Evolutionary conservation across 2,113 vertebrate species (phyloP).

Genomic region (Uropsilus gracilis): DNA sequence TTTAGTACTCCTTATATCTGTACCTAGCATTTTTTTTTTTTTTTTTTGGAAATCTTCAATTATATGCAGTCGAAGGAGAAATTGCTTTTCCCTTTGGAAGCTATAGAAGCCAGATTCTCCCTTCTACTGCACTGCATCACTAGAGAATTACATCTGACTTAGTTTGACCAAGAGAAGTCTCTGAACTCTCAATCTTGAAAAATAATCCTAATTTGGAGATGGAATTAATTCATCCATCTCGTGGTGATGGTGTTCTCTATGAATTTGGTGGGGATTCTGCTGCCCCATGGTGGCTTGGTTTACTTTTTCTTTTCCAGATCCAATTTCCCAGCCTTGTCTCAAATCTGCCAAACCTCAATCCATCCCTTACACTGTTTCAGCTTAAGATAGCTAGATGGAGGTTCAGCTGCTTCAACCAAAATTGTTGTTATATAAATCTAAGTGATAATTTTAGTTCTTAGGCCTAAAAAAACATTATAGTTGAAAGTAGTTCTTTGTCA

Average conservation of each 20-base stretch:
- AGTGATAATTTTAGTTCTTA: conserved; percentile 47
- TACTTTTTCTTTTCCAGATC: not conserved
- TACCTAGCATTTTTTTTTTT: too few relatives aligned
- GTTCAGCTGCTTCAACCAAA: not conserved
- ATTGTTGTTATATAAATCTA: not conserved
- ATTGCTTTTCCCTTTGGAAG: not conserved
- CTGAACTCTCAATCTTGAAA: not conserved
- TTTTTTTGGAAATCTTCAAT: not conserved
- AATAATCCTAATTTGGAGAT: not conserved
- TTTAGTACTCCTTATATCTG: not conserved
- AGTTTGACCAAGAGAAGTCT: not conserved
- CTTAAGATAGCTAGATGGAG: not conserved
- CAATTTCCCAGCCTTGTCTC: not conserved
- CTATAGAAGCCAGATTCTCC: not conserved
- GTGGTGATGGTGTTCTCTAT: not conserved
- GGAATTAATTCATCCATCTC: not conserved
- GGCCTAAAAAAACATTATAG: not conserved
- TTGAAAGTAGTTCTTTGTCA: conserved; percentile 22
- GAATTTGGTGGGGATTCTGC: not conserved
- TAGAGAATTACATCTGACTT: not conserved
- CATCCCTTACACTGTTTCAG: not conserved
- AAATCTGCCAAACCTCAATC: not conserved
- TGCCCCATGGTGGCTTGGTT: not conserved
- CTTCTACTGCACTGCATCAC: not conserved
- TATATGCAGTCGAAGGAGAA: not conserved